phyloP scores from a whole-genome alignment of 2,888 invertebrate genomes.

The Crematogaster levior region DNA sequence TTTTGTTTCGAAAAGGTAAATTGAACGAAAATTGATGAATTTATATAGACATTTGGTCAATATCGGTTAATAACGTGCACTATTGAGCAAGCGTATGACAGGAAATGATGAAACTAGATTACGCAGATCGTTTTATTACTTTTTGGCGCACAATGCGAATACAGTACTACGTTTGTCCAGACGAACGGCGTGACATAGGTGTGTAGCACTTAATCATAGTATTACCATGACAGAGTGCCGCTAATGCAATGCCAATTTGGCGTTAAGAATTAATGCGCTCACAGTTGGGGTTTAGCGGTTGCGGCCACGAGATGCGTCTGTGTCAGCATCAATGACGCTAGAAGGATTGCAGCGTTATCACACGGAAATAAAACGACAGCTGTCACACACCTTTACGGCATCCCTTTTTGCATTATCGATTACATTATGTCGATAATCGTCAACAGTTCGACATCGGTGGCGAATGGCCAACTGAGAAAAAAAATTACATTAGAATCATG shows the following conservation, averaged over 20 bases:
- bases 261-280: constrained; percentile 77
- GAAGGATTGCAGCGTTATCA: constrained; percentile 3
- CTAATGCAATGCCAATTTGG: constrained; percentile 76
- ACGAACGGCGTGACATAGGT: constrained; percentile 62
- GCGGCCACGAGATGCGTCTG: constrained; percentile 64
- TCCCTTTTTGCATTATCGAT: not conserved
- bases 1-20: not conserved
- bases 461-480: not conserved
- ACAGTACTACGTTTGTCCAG: constrained; percentile 42
- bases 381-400: not conserved
- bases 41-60: not conserved
- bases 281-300: constrained; percentile 59
- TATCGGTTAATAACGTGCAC: not conserved
- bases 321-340: constrained; percentile 66
- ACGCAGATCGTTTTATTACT: constrained; percentile 66
- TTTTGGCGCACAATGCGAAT: constrained; percentile 47
- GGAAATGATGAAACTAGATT: constrained; percentile 67
- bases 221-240: constrained; percentile 73
- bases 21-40: not conserved
- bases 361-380: constrained; percentile 18
- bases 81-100: not conserved
- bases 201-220: constrained; percentile 73
- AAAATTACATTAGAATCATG: not conserved
- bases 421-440: not conserved
- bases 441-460: not conserved